Percentiles rank a stretch among this genome's conserved stretches.
These are phyloP conservation scores for Eumeta japonica DNA, from an alignment of 1,140 invertebrate genomes.

Conservation along the genomic window DNA sequence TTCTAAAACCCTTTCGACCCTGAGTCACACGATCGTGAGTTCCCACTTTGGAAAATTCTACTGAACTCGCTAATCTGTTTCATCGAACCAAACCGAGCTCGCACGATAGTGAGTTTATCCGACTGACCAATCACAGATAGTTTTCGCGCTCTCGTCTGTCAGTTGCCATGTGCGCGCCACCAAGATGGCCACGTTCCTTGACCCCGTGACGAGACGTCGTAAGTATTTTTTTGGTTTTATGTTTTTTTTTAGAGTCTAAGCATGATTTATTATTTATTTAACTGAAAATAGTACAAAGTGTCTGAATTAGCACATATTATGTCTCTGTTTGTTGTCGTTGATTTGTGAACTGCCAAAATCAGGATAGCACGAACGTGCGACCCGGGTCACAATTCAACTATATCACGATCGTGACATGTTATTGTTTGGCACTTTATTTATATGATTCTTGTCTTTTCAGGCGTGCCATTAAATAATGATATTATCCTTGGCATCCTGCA, in stretches of 20 bases:
- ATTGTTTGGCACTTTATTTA: conserved; percentile 1
- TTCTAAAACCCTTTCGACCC: too few species aligned
- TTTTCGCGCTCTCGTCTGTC: background rate
- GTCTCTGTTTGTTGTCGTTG: background rate
- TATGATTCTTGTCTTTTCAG: too few species aligned
- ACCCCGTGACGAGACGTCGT: background rate
- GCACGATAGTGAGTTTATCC: too few species aligned
- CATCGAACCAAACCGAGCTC: background rate
- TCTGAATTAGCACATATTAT: background rate
- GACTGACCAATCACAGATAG: too few species aligned
- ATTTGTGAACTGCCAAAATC: background rate
- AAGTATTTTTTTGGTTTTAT: background rate
- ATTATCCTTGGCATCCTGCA: too few species aligned
- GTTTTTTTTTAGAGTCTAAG: background rate
- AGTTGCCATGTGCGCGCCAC: background rate
- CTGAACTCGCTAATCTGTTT: too few species aligned
- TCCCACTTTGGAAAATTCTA: too few species aligned
- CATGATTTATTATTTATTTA: background rate
- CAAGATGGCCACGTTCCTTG: background rate
- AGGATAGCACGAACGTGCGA: too few species aligned
- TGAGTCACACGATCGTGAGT: too few species aligned
- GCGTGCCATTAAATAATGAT: too few species aligned
- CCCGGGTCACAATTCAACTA: conserved; percentile 1
- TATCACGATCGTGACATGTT: conserved; percentile 3
- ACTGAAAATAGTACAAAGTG: background rate